Conservation (phyloP, 2,888 invertebrate species). For the Aspidapion aeneum region DNA sequence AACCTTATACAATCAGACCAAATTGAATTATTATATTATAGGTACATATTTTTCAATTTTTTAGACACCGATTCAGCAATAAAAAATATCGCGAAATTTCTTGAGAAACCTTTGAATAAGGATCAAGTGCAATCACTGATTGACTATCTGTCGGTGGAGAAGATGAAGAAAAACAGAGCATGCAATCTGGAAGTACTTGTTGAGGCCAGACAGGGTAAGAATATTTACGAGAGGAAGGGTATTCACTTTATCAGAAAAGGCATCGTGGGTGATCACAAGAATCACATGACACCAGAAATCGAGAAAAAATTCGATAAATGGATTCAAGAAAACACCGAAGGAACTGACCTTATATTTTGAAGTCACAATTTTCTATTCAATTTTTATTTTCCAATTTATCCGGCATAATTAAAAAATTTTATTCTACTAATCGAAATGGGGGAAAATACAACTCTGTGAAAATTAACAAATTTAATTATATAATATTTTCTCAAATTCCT, state of each 20-base stretch:
- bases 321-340: conserved; percentile 59
- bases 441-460: neutral
- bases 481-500: neutral
- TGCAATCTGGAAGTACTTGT: neutral
- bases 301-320: conserved; percentile 69
- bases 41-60: too few species aligned
- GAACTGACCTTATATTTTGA: conserved; percentile 48
- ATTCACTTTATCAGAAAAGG: conserved; percentile 50
- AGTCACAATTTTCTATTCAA: too few species aligned
- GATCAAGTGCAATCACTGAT: conserved; percentile 32
- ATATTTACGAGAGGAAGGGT: neutral
- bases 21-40: too few species aligned
- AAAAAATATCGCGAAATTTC: conserved; percentile 33
- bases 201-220: neutral
- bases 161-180: conserved; percentile 55
- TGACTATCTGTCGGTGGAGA: conserved; percentile 38
- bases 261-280: conserved; percentile 44
- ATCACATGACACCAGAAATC: conserved; percentile 66
- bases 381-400: neutral
- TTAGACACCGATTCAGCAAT: conserved; percentile 18
- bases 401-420: too few species aligned
- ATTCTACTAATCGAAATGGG: neutral
- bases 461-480: neutral
- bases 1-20: too few species aligned
- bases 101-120: conserved; percentile 32